phyloP scores from a whole-genome alignment of 2,888 invertebrate species.

The Drosophila diplacantha region DNA sequence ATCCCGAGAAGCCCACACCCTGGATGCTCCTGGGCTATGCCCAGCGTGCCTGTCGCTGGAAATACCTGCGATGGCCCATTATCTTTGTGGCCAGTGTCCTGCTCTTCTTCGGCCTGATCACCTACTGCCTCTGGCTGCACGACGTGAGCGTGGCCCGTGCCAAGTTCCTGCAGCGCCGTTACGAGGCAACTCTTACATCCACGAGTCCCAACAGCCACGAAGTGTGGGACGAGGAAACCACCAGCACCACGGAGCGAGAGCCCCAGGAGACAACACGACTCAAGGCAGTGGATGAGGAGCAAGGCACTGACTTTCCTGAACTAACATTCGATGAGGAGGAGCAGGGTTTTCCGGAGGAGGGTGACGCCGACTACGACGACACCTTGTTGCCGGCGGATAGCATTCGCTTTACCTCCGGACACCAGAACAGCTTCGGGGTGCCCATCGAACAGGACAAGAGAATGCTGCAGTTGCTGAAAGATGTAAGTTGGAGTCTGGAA shows the following conservation, averaged over 20 bases:
- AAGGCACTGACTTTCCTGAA: slow-evolving; percentile 32
- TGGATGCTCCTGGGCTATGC: slow-evolving; percentile 59
- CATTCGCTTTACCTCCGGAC: slow-evolving; percentile 80
- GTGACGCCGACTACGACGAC: slow-evolving; percentile 59
- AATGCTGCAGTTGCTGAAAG: slow-evolving; percentile 74
- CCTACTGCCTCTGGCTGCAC: slow-evolving; percentile 74
- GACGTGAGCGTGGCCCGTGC: slow-evolving; percentile 73
- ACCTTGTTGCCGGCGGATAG: slow-evolving; percentile 65
- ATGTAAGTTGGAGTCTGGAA: slow-evolving; percentile 57
- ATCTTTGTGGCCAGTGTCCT: slow-evolving; percentile 70
- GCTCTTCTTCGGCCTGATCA: slow-evolving; percentile 73
- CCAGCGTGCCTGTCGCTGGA: slow-evolving; percentile 68
- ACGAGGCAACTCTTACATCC: slow-evolving; percentile 42
- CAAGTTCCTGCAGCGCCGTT: slow-evolving; percentile 64
- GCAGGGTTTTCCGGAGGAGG: slow-evolving; percentile 29
- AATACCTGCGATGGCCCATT: slow-evolving; percentile 72
- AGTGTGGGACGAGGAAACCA: slow-evolving; percentile 42
- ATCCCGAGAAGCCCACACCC: slow-evolving; percentile 57
- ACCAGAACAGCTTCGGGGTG: slow-evolving; percentile 82
- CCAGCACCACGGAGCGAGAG: slow-evolving; percentile 31
- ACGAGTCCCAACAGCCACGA: slow-evolving; percentile 31
- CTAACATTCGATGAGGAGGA: slow-evolving; percentile 35
- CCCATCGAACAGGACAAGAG: slow-evolving; percentile 82
- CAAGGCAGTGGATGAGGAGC: slow-evolving; percentile 44
- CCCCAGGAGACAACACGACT: slow-evolving; percentile 65